phyloP scores from a whole-genome alignment of 2,113 vertebrate genomes.

The Promerops cafer region DNA sequence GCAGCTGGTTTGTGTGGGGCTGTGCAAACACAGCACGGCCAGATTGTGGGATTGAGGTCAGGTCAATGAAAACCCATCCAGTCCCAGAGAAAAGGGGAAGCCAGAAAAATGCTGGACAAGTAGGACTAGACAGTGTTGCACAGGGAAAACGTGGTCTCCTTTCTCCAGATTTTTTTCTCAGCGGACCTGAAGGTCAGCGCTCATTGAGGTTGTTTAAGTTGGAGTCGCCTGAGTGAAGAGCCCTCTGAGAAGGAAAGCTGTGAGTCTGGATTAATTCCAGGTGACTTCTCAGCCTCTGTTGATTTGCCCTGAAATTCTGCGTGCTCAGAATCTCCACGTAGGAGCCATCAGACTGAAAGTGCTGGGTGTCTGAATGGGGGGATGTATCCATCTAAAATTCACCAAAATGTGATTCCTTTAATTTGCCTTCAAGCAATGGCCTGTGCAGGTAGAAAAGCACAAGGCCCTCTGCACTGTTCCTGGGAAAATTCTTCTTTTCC shows the following conservation, averaged over 20 bases:
- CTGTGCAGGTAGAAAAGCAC: neutral
- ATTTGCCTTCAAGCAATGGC: neutral
- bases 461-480: neutral
- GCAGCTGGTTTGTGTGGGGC: neutral
- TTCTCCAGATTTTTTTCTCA: neutral
- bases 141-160: neutral
- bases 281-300: neutral
- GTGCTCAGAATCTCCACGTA: accelerated
- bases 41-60: neutral
- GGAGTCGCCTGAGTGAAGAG: neutral
- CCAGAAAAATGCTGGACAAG: neutral
- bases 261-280: neutral
- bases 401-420: neutral
- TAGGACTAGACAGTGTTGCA: neutral
- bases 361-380: neutral
- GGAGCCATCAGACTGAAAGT: neutral
- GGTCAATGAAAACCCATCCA: neutral
- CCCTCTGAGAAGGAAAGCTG: neutral
- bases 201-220: neutral
- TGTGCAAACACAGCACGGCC: neutral
- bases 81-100: neutral
- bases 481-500: neutral
- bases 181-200: neutral
- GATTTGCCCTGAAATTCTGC: neutral
- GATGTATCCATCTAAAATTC: neutral